Evolutionary conservation across 1,140 invertebrate genomes (phyloP), one percentile per base, ranked within the genome.

Genomic region (Oryctes rhinoceros): DNA sequence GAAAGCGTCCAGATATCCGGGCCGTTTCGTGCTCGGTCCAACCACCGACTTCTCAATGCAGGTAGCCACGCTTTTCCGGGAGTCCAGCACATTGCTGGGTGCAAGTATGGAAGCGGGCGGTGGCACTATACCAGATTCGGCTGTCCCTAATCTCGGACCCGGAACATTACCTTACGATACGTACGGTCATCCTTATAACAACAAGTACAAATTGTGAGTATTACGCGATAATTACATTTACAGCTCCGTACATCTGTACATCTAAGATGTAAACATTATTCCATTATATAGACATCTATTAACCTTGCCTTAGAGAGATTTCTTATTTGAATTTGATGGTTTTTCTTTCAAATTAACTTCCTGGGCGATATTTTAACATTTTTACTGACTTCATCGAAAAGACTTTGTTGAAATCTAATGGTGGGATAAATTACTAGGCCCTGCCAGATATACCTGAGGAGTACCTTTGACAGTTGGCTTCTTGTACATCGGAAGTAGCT

Each of bases 51-150:
- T 80, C 81, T 83, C 80, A 85, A 93, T 93, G 92, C 92, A 93
- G 89, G 92, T 93, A 85, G 92, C 92, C 84, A 93, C 91, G 87
- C 86, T 93, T 85, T 93, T 93, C 86, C 90, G 92, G 82, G 92
- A 93, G 88, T 91, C 91, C 85, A 90, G 92, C 84, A 92, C 91
- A 85, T 89, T 93, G 85, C 88, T 93, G 82, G 92, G 92, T 84
- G 92, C 91, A 82, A 90, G 89, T 77, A 92, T 89, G 86, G 89
- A 91, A 86, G 89, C 88, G 84, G 85, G 84, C 83, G 86, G 85
- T 83, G 87, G 83, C 85, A 83, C 7, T 49, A 83, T 78, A 83
- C 81, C 82, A 80, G 87, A 81, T 81, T 85, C 80, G 79, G 85
- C 59, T 83, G 82, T 81, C 83, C 84, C 83, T 79, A 81, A 65